Percentiles rank a stretch among this genome's conserved stretches.
Conservation (phyloP, 2,888 invertebrate genomes). For the Parnassius smintheus region DNA sequence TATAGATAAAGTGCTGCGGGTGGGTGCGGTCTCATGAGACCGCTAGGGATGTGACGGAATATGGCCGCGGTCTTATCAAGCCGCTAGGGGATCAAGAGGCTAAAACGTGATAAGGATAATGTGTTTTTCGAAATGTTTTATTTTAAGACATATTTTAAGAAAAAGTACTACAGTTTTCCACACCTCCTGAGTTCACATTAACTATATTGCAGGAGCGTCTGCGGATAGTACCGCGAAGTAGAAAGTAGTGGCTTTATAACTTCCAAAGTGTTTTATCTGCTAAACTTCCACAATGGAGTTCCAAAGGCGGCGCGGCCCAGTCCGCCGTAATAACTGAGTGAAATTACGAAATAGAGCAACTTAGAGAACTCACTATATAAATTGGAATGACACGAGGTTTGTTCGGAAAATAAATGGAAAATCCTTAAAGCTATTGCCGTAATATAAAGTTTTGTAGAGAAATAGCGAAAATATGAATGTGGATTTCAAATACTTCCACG, state of each 20-base stretch:
- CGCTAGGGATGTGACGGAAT: too few relatives aligned
- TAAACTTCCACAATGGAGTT: conserved; percentile 16
- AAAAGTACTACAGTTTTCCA: conserved; percentile 13
- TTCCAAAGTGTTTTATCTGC: conserved; percentile 19
- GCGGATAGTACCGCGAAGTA: conserved; percentile 3
- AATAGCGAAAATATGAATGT: not conserved
- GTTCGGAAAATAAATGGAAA: conserved; percentile 19
- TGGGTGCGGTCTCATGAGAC: too few relatives aligned
- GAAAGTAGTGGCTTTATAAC: conserved; percentile 16
- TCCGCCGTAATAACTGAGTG: conserved; percentile 18
- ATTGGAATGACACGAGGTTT: conserved; percentile 12
- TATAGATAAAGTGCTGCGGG: too few relatives aligned
- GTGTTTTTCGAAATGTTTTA: too few relatives aligned
- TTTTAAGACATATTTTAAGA: conserved; percentile 10
- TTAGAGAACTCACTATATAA: conserved; percentile 20
- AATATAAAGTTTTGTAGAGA: conserved; percentile 10
- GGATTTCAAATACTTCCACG: not conserved
- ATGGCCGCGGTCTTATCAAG: too few relatives aligned
- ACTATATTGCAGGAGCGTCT: conserved; percentile 3
- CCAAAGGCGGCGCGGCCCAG: conserved; percentile 15
- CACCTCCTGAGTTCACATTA: conserved; percentile 13
- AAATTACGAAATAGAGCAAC: conserved; percentile 23
- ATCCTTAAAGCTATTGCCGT: conserved; percentile 9
- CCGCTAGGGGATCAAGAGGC: too few relatives aligned
- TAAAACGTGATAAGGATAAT: too few relatives aligned